phyloP scores from a whole-genome alignment of 2,888 invertebrate genomes.

The Luperina nickerlii region DNA sequence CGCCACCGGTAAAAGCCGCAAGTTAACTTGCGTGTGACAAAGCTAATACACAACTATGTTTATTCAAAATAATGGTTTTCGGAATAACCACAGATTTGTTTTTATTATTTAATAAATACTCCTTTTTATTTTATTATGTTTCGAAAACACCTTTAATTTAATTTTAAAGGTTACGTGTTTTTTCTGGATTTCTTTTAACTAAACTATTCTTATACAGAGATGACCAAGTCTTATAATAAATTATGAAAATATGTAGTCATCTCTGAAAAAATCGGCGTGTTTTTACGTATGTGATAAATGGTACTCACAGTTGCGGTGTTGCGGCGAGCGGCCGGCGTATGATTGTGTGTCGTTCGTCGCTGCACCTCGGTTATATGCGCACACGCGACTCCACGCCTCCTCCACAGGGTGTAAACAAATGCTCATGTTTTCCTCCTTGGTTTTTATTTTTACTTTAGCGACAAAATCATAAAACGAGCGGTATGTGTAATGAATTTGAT shows the following conservation, averaged over 20 bases:
- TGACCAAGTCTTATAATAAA: neutral
- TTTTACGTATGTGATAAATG: slow-evolving; percentile 24
- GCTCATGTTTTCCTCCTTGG: slow-evolving; percentile 68
- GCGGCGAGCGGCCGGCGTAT: slow-evolving; percentile 77
- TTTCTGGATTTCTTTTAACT: neutral
- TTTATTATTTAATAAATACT: neutral
- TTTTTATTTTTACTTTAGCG: slow-evolving; percentile 54
- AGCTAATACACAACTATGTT: neutral
- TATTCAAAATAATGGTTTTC: neutral
- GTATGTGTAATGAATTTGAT: slow-evolving; percentile 38
- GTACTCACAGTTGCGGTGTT: slow-evolving; percentile 83
- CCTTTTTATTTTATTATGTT: neutral
- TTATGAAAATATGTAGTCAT: neutral
- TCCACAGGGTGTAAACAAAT: slow-evolving; percentile 80
- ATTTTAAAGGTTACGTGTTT: no score
- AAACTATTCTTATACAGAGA: neutral
- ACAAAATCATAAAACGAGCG: slow-evolving; percentile 21
- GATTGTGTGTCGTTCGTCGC: slow-evolving; percentile 77
- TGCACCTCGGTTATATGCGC: slow-evolving; percentile 85
- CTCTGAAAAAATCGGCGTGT: slow-evolving; percentile 15
- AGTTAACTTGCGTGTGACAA: neutral
- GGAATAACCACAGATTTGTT: neutral
- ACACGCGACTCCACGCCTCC: slow-evolving; percentile 68
- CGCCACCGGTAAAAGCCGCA: slow-evolving; percentile 19
- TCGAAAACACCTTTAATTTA: neutral